A percentile compares a stretch with the other conserved stretches of the same genome.
Evolutionary conservation across 2,113 vertebrate species (phyloP).

Genomic region (Capra hircus): DNA sequence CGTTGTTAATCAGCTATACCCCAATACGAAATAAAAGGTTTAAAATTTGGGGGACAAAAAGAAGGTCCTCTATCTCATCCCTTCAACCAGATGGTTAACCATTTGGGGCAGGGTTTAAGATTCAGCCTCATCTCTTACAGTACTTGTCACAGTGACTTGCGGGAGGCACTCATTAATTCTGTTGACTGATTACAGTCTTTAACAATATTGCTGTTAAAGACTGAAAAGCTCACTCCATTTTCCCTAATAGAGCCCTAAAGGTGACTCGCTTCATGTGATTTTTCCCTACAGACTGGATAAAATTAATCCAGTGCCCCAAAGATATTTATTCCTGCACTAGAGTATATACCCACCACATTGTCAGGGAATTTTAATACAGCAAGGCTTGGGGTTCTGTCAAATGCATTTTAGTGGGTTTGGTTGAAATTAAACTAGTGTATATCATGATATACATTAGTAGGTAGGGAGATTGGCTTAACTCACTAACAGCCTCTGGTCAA

Average conservation of each 20-base stretch:
- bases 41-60: background rate
- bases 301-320: background rate
- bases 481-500: background rate
- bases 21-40: background rate
- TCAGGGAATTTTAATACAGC: background rate
- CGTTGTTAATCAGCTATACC: background rate
- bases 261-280: background rate
- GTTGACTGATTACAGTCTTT: background rate
- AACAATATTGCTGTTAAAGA: background rate
- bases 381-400: background rate
- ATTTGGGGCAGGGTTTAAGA: background rate
- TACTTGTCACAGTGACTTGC: background rate
- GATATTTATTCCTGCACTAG: background rate
- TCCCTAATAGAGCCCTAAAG: background rate
- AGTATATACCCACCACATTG: background rate
- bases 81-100: background rate
- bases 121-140: background rate
- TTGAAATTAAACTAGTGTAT: background rate
- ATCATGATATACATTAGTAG: background rate
- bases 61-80: background rate
- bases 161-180: background rate
- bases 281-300: background rate
- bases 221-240: background rate
- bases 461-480: background rate
- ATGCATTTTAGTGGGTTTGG: background rate